Conservation (phyloP, 53 echinoderm and acorn worm species). For the Zoroaster sp. region DNA sequence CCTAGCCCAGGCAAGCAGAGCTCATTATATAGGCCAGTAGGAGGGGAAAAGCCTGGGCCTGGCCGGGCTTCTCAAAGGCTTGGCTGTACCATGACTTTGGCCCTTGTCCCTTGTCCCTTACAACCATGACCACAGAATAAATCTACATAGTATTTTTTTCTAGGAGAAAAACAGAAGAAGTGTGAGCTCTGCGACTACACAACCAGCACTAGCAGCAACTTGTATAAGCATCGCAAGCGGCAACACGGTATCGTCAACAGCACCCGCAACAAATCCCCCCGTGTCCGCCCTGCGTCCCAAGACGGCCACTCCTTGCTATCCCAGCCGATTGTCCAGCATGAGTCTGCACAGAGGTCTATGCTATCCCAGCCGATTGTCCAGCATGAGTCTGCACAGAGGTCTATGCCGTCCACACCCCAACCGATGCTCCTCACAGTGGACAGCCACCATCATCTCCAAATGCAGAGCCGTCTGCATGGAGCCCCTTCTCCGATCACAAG, state of each 20-base stretch:
- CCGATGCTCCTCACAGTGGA: background rate
- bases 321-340: background rate
- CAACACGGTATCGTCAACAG: conserved; percentile 67
- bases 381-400: background rate
- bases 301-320: background rate
- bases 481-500: background rate
- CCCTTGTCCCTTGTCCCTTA: no score
- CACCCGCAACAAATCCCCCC: conserved; percentile 21
- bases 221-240: conserved; percentile 84
- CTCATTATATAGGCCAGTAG: no score
- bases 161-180: conserved; percentile 86
- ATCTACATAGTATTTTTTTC: background rate
- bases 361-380: background rate
- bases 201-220: conserved; percentile 83
- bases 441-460: background rate
- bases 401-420: conserved; percentile 12
- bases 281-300: background rate
- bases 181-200: conserved; percentile 80
- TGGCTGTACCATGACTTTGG: no score
- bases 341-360: background rate
- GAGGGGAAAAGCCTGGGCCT: no score
- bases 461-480: background rate
- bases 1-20: no score
- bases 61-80: no score
- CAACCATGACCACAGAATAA: no score